Evolutionary conservation across 1,140 invertebrate genomes (phyloP).

Genomic region (Drosophila pandora): DNA sequence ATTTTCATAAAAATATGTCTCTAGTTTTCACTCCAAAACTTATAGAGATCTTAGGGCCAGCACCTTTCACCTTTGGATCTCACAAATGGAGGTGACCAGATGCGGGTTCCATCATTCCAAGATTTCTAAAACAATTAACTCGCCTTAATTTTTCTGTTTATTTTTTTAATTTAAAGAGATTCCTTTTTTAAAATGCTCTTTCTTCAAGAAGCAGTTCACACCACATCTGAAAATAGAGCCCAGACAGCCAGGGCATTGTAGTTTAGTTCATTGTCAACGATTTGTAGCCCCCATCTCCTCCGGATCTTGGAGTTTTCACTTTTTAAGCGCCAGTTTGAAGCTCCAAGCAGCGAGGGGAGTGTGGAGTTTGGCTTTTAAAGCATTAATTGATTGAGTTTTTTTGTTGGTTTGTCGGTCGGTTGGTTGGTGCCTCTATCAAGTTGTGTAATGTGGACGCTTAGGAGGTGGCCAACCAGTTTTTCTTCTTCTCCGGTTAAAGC

Average conservation of each 20-base stretch:
- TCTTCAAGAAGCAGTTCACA: slow-evolving; percentile 30
- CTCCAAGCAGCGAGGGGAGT: neutral
- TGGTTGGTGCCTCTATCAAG: slow-evolving; percentile 27
- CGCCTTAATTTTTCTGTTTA: slow-evolving; percentile 6
- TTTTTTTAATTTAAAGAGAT: slow-evolving; percentile 1
- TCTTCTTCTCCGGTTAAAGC: slow-evolving; percentile 15
- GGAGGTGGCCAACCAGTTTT: slow-evolving; percentile 39
- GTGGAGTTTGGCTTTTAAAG: slow-evolving; percentile 33
- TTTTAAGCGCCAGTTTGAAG: slow-evolving; percentile 38
- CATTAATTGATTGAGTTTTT: slow-evolving; percentile 52
- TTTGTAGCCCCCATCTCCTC: slow-evolving; percentile 12
- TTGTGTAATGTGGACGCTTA: slow-evolving; percentile 51
- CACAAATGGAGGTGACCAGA: neutral
- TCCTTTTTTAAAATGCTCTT: neutral
- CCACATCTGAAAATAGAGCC: slow-evolving; percentile 20
- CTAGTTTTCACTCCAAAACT: slow-evolving; percentile 14
- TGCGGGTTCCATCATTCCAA: slow-evolving; percentile 32
- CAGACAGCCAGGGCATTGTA: slow-evolving; percentile 23
- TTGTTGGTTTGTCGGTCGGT: slow-evolving; percentile 11
- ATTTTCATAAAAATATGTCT: neutral
- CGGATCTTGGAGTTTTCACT: slow-evolving; percentile 48
- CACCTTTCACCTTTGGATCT: slow-evolving; percentile 11
- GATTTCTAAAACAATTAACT: slow-evolving; percentile 22
- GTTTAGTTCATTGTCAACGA: slow-evolving; percentile 48
- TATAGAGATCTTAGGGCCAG: neutral